Evolutionary conservation across 2,797 vertebrate genomes (phyloP).

Genomic region (Dendrocincla tyrannina): DNA sequence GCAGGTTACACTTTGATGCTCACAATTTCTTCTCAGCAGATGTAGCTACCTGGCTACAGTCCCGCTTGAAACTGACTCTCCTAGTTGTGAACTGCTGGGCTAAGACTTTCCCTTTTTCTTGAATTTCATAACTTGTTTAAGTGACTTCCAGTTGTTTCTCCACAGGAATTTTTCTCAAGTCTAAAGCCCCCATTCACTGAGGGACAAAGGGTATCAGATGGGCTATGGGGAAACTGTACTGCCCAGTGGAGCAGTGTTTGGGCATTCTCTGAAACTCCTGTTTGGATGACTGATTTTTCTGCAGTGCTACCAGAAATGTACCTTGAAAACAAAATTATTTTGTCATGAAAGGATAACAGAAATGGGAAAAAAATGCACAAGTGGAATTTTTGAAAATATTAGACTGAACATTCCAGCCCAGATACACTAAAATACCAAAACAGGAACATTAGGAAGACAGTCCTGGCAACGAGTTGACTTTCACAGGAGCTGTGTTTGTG

Average conservation of each 20-base stretch:
- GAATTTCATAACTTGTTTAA: not conserved
- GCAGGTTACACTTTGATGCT: not conserved
- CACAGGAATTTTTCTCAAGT: not conserved
- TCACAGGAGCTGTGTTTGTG: not conserved
- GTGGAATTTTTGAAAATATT: not conserved
- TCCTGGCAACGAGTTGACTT: not conserved
- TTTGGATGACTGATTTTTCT: not conserved
- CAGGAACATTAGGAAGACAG: not conserved
- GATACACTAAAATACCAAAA: not conserved
- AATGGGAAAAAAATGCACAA: not conserved
- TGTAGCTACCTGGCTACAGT: not conserved
- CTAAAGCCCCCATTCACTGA: not conserved
- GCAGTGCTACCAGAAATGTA: not conserved
- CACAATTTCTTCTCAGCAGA: not conserved
- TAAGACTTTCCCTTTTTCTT: not conserved
- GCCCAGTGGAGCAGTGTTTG: not conserved
- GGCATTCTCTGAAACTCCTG: not conserved
- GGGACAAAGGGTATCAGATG: not conserved
- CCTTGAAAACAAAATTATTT: not conserved
- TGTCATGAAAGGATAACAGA: not conserved
- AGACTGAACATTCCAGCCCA: not conserved
- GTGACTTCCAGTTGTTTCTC: not conserved
- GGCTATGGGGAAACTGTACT: not conserved
- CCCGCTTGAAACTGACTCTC: not conserved
- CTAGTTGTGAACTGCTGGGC: not conserved